Percentiles rank a stretch among this genome's conserved stretches.
Conservation (phyloP, 2,888 invertebrate species). For the Ligdia adustata region DNA sequence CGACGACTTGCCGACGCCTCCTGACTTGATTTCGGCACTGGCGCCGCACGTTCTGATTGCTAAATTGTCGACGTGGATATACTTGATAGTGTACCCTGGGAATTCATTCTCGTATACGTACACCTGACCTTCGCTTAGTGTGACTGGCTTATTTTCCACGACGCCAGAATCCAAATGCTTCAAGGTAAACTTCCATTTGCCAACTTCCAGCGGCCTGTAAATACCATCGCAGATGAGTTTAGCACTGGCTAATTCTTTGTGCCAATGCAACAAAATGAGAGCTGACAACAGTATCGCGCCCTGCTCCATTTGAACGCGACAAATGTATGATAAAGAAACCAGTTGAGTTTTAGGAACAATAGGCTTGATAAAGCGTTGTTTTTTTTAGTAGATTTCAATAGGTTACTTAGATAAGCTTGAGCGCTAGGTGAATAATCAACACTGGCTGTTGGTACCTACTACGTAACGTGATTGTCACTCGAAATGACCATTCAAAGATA, state of each 20-base stretch:
- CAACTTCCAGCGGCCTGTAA: constrained; percentile 62
- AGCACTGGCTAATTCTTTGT: constrained; percentile 31
- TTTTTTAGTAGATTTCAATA: constrained; percentile 11
- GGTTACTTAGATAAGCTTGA: too few relatives aligned
- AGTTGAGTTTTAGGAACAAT: constrained; percentile 36
- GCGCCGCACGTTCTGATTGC: constrained; percentile 68
- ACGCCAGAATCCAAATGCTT: constrained; percentile 65
- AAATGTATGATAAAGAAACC: constrained; percentile 27
- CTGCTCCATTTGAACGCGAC: constrained; percentile 42
- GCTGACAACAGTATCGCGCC: constrained; percentile 34
- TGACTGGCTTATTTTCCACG: constrained; percentile 62
- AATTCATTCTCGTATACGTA: constrained; percentile 73
- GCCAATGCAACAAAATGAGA: constrained; percentile 21
- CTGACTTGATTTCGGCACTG: constrained; percentile 55
- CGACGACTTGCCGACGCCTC: constrained; percentile 57
- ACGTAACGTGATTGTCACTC: too few relatives aligned
- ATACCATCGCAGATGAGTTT: constrained; percentile 56
- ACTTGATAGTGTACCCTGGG: constrained; percentile 60
- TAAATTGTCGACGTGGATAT: constrained; percentile 69
- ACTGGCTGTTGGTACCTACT: too few relatives aligned
- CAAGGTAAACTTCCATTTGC: constrained; percentile 55
- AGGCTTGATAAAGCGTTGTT: background rate
- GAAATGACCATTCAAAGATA: too few relatives aligned
- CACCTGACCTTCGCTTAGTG: constrained; percentile 62
- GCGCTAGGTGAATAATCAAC: too few relatives aligned